Conservation (phyloP, 1,140 invertebrate species). For the Eubasilissa regina region DNA sequence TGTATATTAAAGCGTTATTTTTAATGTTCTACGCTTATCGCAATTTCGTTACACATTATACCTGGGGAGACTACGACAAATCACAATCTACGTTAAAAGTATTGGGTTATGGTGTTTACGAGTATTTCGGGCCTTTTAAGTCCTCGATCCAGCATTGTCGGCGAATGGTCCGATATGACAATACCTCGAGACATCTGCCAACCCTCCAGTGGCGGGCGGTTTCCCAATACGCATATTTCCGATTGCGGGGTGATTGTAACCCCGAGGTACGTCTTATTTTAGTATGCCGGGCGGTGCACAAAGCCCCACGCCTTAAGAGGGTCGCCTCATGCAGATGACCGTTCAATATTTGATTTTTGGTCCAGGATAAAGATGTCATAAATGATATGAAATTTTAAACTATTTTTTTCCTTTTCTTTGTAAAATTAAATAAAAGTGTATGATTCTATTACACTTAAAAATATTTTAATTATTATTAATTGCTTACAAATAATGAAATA, state of each 20-base stretch:
- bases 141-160: not conserved
- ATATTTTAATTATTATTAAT: too few species aligned
- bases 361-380: not conserved
- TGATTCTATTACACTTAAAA: too few species aligned
- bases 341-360: slow-evolving; percentile 24
- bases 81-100: too few species aligned
- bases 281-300: slow-evolving; percentile 37
- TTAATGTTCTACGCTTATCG: too few species aligned
- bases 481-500: too few species aligned
- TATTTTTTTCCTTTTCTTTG: too few species aligned
- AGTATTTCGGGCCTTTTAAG: not conserved
- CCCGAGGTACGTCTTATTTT: slow-evolving; percentile 25
- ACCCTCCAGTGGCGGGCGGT: slow-evolving; percentile 15
- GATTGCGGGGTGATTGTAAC: slow-evolving; percentile 9
- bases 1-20: too few species aligned
- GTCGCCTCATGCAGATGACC: slow-evolving; percentile 30
- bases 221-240: slow-evolving; percentile 43
- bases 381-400: not conserved
- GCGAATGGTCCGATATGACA: slow-evolving; percentile 27
- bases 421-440: too few species aligned
- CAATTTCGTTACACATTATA: too few species aligned
- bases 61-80: too few species aligned
- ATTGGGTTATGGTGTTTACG: not conserved
- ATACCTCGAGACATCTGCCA: slow-evolving; percentile 44
- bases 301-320: slow-evolving; percentile 11